Evolutionary conservation across 1,140 invertebrate species (phyloP).

Genomic region (Drosophila melanogaster): Release_6_plus_ISO1_MT NC_004354.4:7274001-7274500

Average conservation of each 20-base stretch:
- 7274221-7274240: conserved; percentile 74
- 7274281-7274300: conserved; percentile 37
- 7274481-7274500: conserved; percentile 12
- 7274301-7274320: conserved; percentile 15
- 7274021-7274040: conserved; percentile 80
- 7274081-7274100: conserved; percentile 13
- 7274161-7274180: conserved; percentile 73
- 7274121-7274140: conserved; percentile 79
- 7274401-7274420: conserved; percentile 50
- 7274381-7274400: conserved; percentile 79
- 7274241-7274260: conserved; percentile 59
- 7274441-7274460: conserved; percentile 30
- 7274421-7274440: conserved; percentile 47
- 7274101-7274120: conserved; percentile 23
- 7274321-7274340: conserved; percentile 19
- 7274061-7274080: conserved; percentile 39
- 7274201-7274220: conserved; percentile 51
- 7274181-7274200: conserved; percentile 64
- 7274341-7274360: conserved; percentile 10
- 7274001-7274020: conserved; percentile 79
- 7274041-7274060: conserved; percentile 69
- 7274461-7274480: conserved; percentile 34
- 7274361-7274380: conserved; percentile 69
- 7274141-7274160: conserved; percentile 62
- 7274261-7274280: conserved; percentile 2